Percentiles rank a stretch among this genome's conserved stretches.
Conservation (phyloP, 2,888 invertebrate species). For the Odontocolon sp. region DNA sequence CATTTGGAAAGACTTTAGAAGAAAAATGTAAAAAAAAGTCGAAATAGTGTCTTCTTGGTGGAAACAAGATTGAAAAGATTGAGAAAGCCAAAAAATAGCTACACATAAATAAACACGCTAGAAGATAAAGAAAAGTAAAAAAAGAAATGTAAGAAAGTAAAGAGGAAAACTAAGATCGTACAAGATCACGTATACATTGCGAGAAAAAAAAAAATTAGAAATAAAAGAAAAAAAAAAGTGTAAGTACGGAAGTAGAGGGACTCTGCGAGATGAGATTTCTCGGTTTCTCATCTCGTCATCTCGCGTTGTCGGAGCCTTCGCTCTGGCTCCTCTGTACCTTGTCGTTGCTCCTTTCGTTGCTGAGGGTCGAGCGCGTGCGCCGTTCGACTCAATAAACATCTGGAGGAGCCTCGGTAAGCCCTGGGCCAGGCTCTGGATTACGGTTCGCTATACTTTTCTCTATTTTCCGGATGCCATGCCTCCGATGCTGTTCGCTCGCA, state of each 20-base stretch:
- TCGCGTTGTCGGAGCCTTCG: conserved; percentile 47
- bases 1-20: too few relatives aligned
- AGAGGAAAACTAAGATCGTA: conserved; percentile 14
- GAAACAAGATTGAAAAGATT: too few relatives aligned
- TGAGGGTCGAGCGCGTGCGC: conserved; percentile 73
- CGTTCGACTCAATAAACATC: conserved; percentile 80
- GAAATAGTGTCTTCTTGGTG: too few relatives aligned
- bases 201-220: background rate
- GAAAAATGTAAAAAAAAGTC: too few relatives aligned
- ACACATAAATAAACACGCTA: background rate
- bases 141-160: conserved; percentile 24
- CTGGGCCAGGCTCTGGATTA: conserved; percentile 77
- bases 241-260: conserved; percentile 49
- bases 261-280: conserved; percentile 67
- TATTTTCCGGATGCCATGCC: conserved; percentile 73
- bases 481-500: conserved; percentile 47
- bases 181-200: conserved; percentile 1
- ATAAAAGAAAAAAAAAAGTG: background rate
- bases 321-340: conserved; percentile 5
- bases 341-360: conserved; percentile 20
- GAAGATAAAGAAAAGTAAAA: background rate
- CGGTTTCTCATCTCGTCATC: conserved; percentile 61
- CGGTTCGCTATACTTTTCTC: conserved; percentile 73
- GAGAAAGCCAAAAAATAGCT: too few relatives aligned
- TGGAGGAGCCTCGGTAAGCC: conserved; percentile 77